Percentiles rank a stretch among this genome's conserved stretches.
Evolutionary conservation across 2,797 vertebrate genomes (phyloP).

Genomic region (Scyliorhinus canicula): DNA sequence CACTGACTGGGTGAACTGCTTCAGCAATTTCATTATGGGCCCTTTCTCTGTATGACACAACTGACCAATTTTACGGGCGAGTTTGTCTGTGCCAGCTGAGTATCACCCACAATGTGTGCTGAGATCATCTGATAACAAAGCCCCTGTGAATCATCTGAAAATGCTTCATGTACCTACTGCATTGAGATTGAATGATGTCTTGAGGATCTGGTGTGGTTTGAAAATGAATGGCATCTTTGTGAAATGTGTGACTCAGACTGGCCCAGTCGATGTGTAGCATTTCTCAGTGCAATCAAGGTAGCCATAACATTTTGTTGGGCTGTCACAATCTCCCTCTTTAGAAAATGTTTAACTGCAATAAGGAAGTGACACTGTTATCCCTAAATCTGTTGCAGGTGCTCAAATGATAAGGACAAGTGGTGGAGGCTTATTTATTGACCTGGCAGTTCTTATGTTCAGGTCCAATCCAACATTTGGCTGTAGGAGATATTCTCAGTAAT

Average conservation of each 20-base stretch:
- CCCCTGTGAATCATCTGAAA: neutral
- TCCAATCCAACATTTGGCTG: neutral
- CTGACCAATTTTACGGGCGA: neutral
- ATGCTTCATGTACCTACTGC: neutral
- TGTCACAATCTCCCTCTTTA: neutral
- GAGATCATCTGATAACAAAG: neutral
- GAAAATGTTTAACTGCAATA: neutral
- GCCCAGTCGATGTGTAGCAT: neutral
- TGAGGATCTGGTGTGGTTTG: neutral
- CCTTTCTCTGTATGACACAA: neutral
- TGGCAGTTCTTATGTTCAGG: neutral
- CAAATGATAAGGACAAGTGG: neutral
- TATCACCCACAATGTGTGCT: too few species aligned
- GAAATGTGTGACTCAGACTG: neutral
- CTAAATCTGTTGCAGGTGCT: neutral
- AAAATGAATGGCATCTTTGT: neutral
- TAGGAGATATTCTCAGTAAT: neutral
- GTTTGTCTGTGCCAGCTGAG: too few species aligned
- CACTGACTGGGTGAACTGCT: neutral
- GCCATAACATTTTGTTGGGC: neutral
- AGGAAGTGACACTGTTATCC: neutral
- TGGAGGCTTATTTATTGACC: neutral
- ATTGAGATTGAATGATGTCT: neutral
- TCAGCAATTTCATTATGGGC: neutral
- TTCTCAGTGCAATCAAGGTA: neutral